Evolutionary conservation across 2,888 invertebrate genomes (phyloP).

Genomic region (Parnassius apollo): DNA sequence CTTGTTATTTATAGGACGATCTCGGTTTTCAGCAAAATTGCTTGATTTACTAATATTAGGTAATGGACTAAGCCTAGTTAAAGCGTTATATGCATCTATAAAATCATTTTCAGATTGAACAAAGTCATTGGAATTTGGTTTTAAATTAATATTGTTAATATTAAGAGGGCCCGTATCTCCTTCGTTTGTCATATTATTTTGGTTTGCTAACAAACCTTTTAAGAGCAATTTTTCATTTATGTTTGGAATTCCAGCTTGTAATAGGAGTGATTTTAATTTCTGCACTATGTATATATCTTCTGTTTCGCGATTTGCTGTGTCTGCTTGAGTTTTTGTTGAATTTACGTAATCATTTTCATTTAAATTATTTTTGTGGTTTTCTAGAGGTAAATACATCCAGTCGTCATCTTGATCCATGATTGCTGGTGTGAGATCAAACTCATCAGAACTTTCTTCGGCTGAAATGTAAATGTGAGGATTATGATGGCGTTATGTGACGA

Average conservation of each 20-base stretch:
- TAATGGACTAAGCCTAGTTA: slow-evolving; percentile 65
- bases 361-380: slow-evolving; percentile 33
- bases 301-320: slow-evolving; percentile 27
- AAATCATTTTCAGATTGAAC: slow-evolving; percentile 73
- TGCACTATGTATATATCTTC: slow-evolving; percentile 47
- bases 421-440: slow-evolving; percentile 60
- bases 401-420: slow-evolving; percentile 59
- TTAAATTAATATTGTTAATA: slow-evolving; percentile 26
- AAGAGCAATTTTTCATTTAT: slow-evolving; percentile 59
- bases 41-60: slow-evolving; percentile 46
- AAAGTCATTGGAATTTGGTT: slow-evolving; percentile 52
- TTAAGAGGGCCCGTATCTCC: slow-evolving; percentile 27
- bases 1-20: slow-evolving; percentile 28
- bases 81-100: slow-evolving; percentile 72
- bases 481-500: slow-evolving; percentile 59
- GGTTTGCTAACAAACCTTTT: slow-evolving; percentile 51
- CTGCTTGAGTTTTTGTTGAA: slow-evolving; percentile 9
- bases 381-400: slow-evolving; percentile 70
- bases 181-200: slow-evolving; percentile 32
- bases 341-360: slow-evolving; percentile 25
- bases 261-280: slow-evolving; percentile 56
- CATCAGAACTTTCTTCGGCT: slow-evolving; percentile 78
- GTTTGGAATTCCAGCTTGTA: slow-evolving; percentile 56
- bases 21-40: slow-evolving; percentile 24
- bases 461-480: slow-evolving; percentile 74